A percentile compares a stretch with the other conserved stretches of the same genome.
phyloP scores from a whole-genome alignment of 2,797 vertebrate genomes.

The Sebastes trivittatus region DNA sequence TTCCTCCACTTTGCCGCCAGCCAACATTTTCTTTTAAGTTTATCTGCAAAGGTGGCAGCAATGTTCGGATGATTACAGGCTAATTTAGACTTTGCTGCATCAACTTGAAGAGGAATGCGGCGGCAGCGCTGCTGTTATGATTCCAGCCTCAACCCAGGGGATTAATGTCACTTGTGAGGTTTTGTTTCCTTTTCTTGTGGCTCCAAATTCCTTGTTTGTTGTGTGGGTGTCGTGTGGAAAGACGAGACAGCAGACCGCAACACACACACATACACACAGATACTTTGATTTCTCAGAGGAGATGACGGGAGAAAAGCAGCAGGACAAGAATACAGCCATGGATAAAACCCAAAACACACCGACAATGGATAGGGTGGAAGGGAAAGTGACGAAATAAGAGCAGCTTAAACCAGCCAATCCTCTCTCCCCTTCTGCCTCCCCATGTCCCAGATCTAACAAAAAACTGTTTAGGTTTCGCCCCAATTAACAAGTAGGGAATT shows the following conservation, averaged over 20 bases:
- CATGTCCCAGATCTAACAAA: conserved; percentile 58
- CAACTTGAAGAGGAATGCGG: conserved; percentile 20
- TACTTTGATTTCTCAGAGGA: conserved; percentile 30
- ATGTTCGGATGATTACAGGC: conserved; percentile 39
- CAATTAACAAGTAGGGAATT: conserved; percentile 66
- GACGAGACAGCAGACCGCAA: conserved; percentile 10
- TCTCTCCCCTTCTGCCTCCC: neutral
- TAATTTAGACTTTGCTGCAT: conserved; percentile 33
- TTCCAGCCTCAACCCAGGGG: conserved; percentile 19
- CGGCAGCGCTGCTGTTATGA: conserved; percentile 3
- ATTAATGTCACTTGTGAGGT: conserved; percentile 44
- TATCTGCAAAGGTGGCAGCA: conserved; percentile 43
- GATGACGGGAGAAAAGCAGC: conserved; percentile 41
- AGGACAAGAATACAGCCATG: conserved; percentile 16
- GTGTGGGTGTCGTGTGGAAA: conserved; percentile 14
- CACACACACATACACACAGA: neutral
- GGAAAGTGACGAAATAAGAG: conserved; percentile 41
- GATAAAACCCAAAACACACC: conserved; percentile 42
- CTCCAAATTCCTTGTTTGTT: conserved; percentile 15
- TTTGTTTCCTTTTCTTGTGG: conserved; percentile 20
- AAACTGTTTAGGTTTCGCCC: conserved; percentile 53
- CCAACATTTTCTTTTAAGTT: conserved; percentile 35
- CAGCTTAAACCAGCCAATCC: conserved; percentile 43
- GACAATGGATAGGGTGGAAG: conserved; percentile 30
- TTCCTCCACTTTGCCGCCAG: conserved; percentile 25